These are phyloP conservation scores for Macaria liturata DNA, from an alignment of 2,888 invertebrate genomes.

Conservation along the genomic window DNA sequence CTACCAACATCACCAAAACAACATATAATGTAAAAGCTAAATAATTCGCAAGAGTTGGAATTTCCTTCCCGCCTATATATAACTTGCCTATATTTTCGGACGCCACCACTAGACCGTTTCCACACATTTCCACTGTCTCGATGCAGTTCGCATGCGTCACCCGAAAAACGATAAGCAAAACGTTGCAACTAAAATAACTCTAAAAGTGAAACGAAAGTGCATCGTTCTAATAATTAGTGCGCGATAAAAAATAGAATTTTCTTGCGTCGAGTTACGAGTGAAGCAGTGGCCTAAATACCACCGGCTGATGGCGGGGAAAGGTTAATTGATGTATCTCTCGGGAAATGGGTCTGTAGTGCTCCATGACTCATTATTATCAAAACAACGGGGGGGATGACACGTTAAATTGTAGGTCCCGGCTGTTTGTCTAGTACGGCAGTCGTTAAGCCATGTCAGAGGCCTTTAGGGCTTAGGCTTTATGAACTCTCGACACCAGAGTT, in stretches of 20 bases:
- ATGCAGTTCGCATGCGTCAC: slow-evolving; percentile 28
- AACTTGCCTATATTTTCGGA: slow-evolving; percentile 64
- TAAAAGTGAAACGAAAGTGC: slow-evolving; percentile 58
- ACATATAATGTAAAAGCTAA: no score
- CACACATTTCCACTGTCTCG: slow-evolving; percentile 42
- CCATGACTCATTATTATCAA: slow-evolving; percentile 1
- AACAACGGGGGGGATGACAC: no score
- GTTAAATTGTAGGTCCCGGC: no score
- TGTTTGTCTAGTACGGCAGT: no score
- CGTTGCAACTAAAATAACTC: slow-evolving; percentile 22
- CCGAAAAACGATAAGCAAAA: slow-evolving; percentile 38
- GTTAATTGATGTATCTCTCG: slow-evolving; percentile 23
- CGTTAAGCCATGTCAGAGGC: no score
- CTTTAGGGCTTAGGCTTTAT: no score
- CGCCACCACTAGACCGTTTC: slow-evolving; percentile 45
- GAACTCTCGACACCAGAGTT: no score
- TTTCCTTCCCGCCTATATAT: slow-evolving; percentile 57
- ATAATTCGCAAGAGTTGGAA: not conserved
- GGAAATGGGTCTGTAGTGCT: slow-evolving; percentile 5
- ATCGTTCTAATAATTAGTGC: slow-evolving; percentile 56
- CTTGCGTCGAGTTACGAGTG: slow-evolving; percentile 51
- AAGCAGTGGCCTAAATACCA: slow-evolving; percentile 68
- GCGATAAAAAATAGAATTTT: slow-evolving; percentile 68
- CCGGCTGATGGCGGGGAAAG: slow-evolving; percentile 13
- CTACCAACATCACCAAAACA: not conserved